These are phyloP conservation scores for Gymnocephalus cernua DNA, from an alignment of 2,113 vertebrate genomes.

Conservation along the genomic window DNA sequence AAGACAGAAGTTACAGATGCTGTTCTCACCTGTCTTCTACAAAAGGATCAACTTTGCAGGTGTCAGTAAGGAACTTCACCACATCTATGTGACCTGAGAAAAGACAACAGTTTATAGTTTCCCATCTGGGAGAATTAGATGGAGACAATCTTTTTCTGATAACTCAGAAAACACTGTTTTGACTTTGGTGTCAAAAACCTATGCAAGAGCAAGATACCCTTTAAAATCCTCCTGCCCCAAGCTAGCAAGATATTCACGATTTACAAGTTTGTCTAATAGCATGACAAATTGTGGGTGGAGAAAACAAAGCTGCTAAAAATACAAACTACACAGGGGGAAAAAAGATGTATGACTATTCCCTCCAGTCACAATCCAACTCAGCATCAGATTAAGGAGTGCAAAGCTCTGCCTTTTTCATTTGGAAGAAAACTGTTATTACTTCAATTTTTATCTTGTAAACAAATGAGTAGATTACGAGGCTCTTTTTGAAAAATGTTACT, in stretches of 20 bases:
- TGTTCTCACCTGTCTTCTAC: slow-evolving; percentile 86
- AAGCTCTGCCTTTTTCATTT: slow-evolving; percentile 28
- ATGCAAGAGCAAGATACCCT: not conserved
- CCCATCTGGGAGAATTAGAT: not conserved
- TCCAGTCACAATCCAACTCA: not conserved
- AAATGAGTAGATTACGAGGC: slow-evolving; percentile 28
- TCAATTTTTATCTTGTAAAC: slow-evolving; percentile 33
- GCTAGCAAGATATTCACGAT: not conserved
- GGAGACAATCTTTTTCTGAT: not conserved
- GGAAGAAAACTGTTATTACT: slow-evolving; percentile 34
- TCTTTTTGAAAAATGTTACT: slow-evolving; percentile 14
- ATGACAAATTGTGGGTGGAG: not conserved
- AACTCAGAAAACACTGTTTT: not conserved
- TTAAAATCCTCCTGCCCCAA: not conserved
- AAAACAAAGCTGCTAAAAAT: slow-evolving; percentile 18
- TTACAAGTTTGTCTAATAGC: not conserved
- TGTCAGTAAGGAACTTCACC: slow-evolving; percentile 88
- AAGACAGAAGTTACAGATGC: not conserved
- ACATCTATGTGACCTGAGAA: slow-evolving; percentile 87
- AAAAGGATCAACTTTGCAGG: slow-evolving; percentile 89
- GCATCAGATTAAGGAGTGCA: slow-evolving; percentile 23
- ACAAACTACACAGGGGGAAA: not conserved
- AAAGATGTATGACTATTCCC: slow-evolving; percentile 18
- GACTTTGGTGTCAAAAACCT: not conserved
- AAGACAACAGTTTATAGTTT: not conserved